Conservation (phyloP, 2,797 vertebrate species). For the Gouania willdenowi region DNA sequence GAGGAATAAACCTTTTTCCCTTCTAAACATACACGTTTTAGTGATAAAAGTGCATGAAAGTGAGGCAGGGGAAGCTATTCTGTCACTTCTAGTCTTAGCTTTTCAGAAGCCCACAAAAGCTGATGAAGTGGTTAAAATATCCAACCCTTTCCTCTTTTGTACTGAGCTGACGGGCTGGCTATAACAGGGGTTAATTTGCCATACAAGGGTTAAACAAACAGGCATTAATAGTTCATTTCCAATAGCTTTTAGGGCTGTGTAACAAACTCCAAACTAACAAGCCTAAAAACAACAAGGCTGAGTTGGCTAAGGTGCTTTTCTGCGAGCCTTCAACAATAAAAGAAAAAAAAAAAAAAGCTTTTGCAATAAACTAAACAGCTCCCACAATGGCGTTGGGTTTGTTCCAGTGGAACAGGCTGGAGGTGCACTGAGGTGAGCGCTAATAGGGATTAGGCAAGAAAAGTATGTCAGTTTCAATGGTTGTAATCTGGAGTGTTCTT, state of each 20-base stretch:
- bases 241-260: not conserved
- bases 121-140: slow-evolving; percentile 41
- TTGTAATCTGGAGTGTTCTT: slow-evolving; percentile 51
- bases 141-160: slow-evolving; percentile 46
- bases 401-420: slow-evolving; percentile 31
- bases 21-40: slow-evolving; percentile 26
- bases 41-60: too few species aligned
- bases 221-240: slow-evolving; percentile 44
- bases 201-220: slow-evolving; percentile 72
- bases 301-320: slow-evolving; percentile 14
- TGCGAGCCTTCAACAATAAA: slow-evolving; percentile 1
- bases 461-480: slow-evolving; percentile 64
- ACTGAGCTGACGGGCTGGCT: slow-evolving; percentile 51
- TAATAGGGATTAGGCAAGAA: slow-evolving; percentile 63
- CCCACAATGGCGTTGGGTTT: slow-evolving; percentile 46
- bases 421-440: slow-evolving; percentile 54
- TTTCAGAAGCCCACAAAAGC: slow-evolving; percentile 15
- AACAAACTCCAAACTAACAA: slow-evolving; percentile 7
- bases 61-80: too few species aligned
- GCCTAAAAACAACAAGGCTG: slow-evolving; percentile 14
- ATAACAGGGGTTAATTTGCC: slow-evolving; percentile 75
- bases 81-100: too few species aligned
- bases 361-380: slow-evolving; percentile 35
- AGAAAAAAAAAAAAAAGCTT: too few species aligned
- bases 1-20: slow-evolving; percentile 39